Conservation (phyloP, 2,113 vertebrate genomes). For the Silurus asotus region DNA sequence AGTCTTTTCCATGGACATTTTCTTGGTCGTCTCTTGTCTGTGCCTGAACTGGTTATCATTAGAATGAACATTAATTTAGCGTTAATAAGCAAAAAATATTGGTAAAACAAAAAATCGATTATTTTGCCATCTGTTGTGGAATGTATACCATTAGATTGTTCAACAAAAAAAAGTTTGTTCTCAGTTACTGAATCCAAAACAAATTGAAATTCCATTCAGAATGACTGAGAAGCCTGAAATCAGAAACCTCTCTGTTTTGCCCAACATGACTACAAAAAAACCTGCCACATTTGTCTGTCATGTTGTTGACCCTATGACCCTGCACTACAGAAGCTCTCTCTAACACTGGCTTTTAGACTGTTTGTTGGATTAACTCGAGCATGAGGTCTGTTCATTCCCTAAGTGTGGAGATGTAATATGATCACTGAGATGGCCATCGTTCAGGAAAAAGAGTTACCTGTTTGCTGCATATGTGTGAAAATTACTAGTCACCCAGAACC, state of each 20-base stretch:
- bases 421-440: slow-evolving; percentile 44
- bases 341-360: slow-evolving; percentile 43
- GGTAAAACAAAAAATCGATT: background rate
- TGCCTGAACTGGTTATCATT: background rate
- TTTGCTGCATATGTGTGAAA: slow-evolving; percentile 12
- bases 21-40: background rate
- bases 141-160: background rate
- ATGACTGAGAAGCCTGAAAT: slow-evolving; percentile 56
- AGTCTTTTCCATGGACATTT: background rate
- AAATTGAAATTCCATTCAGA: slow-evolving; percentile 43
- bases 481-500: background rate
- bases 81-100: background rate
- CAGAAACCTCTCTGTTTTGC: slow-evolving; percentile 59
- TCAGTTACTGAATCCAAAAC: background rate
- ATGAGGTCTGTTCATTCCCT: slow-evolving; percentile 40
- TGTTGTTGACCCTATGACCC: slow-evolving; percentile 73
- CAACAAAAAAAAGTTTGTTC: background rate
- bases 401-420: slow-evolving; percentile 48
- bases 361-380: slow-evolving; percentile 54
- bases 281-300: slow-evolving; percentile 68
- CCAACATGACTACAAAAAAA: slow-evolving; percentile 54
- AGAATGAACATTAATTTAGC: background rate
- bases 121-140: background rate
- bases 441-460: slow-evolving; percentile 65
- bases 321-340: slow-evolving; percentile 58